Evolutionary conservation across 2,113 vertebrate species (phyloP).

Genomic region (Sylvietta virens): DNA sequence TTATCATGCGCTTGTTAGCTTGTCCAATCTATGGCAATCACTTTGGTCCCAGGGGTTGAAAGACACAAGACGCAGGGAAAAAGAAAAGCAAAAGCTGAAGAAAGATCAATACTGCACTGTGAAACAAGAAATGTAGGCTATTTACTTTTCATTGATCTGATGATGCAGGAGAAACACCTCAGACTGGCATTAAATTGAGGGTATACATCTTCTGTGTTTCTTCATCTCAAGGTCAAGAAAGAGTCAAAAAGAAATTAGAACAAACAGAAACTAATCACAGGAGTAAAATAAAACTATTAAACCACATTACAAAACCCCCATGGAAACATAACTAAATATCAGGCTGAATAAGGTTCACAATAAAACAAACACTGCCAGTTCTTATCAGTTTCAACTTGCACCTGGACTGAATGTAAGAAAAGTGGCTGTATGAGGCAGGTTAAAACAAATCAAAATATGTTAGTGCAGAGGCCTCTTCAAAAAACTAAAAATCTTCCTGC

Average conservation of each 20-base stretch:
- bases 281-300: slow-evolving; percentile 82
- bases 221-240: slow-evolving; percentile 83
- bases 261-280: slow-evolving; percentile 82
- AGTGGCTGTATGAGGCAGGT: not conserved
- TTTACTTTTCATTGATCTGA: slow-evolving; percentile 99
- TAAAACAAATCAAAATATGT: not conserved
- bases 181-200: slow-evolving; percentile 96
- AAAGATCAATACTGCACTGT: slow-evolving; percentile 97
- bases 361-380: slow-evolving; percentile 46
- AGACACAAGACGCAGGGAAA: slow-evolving; percentile 88
- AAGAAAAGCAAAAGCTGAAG: slow-evolving; percentile 92
- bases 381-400: slow-evolving; percentile 27
- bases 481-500: not conserved
- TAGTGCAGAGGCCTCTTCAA: not conserved
- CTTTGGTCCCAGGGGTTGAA: slow-evolving; percentile 94
- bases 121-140: slow-evolving; percentile 99
- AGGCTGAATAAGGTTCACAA: slow-evolving; percentile 54
- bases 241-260: slow-evolving; percentile 82
- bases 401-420: not conserved
- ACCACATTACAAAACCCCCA: slow-evolving; percentile 77
- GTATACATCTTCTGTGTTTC: slow-evolving; percentile 88
- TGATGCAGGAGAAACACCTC: slow-evolving; percentile 99
- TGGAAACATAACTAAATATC: slow-evolving; percentile 73
- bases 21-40: slow-evolving; percentile 99
- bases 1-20: slow-evolving; percentile 99